phyloP scores from a whole-genome alignment of 2,797 vertebrate genomes.

The Eurystomus glaucurus region DNA sequence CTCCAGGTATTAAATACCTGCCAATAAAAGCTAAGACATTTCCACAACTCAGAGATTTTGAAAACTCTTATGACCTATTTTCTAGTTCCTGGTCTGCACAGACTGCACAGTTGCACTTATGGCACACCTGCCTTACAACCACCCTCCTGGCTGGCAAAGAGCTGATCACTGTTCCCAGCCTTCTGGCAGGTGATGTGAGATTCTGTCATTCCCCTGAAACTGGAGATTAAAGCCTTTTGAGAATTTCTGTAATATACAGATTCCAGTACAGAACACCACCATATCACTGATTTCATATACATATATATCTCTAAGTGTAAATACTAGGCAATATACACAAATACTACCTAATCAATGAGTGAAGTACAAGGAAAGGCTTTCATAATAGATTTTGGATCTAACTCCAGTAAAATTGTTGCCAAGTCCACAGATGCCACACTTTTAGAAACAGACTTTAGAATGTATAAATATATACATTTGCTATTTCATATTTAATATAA shows the following conservation, averaged over 20 bases:
- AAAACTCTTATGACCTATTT: neutral
- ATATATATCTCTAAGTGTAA: rapidly evolving
- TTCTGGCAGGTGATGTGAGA: neutral
- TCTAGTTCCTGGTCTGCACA: neutral
- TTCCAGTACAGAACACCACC: neutral
- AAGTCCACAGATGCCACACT: conserved; percentile 65
- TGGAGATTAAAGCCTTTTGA: neutral
- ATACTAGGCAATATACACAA: neutral
- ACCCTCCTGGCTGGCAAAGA: neutral
- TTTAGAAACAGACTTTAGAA: conserved; percentile 69
- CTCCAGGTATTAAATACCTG: neutral
- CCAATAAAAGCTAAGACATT: neutral
- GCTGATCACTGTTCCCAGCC: neutral
- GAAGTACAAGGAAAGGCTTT: neutral
- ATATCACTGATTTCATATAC: neutral
- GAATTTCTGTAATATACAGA: neutral
- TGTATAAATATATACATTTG: conserved; percentile 62
- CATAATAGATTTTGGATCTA: conserved; percentile 17
- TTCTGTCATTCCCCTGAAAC: neutral
- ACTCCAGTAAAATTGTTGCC: conserved; percentile 39
- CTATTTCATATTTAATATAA: conserved; percentile 54
- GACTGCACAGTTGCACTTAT: neutral
- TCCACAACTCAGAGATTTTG: neutral
- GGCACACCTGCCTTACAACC: neutral
- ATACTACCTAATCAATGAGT: neutral